Evolutionary conservation across 1,140 invertebrate genomes (phyloP).

Genomic region (Aplysia californica): DNA sequence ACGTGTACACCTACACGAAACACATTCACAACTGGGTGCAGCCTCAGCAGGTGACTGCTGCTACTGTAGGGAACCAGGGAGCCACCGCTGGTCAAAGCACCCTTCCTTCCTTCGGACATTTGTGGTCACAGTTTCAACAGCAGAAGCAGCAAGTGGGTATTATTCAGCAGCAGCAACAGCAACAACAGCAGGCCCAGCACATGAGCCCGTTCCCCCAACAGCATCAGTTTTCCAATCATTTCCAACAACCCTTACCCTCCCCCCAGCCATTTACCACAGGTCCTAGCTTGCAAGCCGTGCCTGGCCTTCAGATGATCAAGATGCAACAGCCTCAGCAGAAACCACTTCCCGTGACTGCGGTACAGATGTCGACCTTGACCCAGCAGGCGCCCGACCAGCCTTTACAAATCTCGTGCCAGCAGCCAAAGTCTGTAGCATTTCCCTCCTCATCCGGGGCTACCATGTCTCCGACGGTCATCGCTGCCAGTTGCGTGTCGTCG

Average conservation of each 20-base stretch:
- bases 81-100: conserved; percentile 13
- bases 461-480: background rate
- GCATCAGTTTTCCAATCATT: background rate
- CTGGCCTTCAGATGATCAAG: conserved; percentile 18
- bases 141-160: conserved; percentile 7
- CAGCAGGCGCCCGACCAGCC: no score
- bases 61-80: background rate
- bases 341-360: background rate
- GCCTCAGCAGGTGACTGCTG: no score
- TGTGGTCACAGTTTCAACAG: conserved; percentile 27
- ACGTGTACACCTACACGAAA: background rate
- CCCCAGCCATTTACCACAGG: conserved; percentile 3
- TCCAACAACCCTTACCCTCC: background rate
- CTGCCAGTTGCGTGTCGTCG: background rate
- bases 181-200: conserved; percentile 7
- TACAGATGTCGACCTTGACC: no score
- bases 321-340: conserved; percentile 15
- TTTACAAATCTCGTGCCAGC: no score
- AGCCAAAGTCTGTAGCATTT: background rate
- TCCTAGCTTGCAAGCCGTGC: conserved; percentile 7
- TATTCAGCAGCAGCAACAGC: conserved; percentile 10
- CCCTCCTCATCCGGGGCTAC: background rate
- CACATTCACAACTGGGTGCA: background rate
- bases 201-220: conserved; percentile 8
- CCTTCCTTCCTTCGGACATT: conserved; percentile 20